Conservation (phyloP, 2,888 invertebrate genomes). For the Seladonia tumulorum region DNA sequence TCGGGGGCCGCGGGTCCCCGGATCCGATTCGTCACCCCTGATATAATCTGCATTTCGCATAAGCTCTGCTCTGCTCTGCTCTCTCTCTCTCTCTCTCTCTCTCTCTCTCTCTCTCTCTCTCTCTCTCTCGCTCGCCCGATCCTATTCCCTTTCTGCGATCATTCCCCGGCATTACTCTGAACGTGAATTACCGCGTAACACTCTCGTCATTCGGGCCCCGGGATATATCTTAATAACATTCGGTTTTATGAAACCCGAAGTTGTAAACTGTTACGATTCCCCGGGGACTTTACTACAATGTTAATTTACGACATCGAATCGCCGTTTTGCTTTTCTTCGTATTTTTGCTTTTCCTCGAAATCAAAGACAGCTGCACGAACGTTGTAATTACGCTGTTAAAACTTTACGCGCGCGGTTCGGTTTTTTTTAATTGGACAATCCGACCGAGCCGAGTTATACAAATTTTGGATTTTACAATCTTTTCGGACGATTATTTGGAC, state of each 20-base stretch:
- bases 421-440: not conserved
- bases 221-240: not conserved
- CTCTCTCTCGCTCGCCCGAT: not conserved
- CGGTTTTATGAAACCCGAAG: not conserved
- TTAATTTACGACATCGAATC: not conserved
- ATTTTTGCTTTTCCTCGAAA: not conserved
- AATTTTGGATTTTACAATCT: not conserved
- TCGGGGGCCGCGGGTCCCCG: slow-evolving; percentile 3
- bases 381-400: not conserved
- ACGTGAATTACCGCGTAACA: not conserved
- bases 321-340: no score
- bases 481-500: not conserved
- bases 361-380: not conserved
- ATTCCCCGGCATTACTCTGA: slow-evolving; percentile 5
- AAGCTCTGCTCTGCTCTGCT: no score
- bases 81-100: no score
- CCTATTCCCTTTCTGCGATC: not conserved
- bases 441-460: not conserved
- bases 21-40: slow-evolving; percentile 14
- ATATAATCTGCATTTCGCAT: slow-evolving; percentile 1
- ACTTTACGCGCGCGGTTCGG: not conserved
- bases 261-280: not conserved
- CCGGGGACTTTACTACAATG: not conserved
- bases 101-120: no score
- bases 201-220: not conserved